Percentiles rank a stretch among this genome's conserved stretches.
Evolutionary conservation across 1,140 invertebrate species (phyloP).

Genomic region (Ostrea denselamellosa): DNA sequence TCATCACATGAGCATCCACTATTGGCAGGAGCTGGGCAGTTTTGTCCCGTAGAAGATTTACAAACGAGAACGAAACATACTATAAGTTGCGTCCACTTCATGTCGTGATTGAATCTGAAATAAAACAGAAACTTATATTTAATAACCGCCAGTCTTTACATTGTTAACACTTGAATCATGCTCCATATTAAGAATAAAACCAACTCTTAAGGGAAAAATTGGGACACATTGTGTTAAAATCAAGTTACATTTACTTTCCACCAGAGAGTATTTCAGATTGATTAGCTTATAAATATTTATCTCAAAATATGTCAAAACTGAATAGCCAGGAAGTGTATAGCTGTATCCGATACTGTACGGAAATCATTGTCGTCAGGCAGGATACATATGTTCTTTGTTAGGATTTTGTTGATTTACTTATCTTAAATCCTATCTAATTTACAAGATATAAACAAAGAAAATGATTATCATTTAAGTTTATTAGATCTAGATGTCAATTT

Average conservation of each 20-base stretch:
- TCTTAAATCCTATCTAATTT: background rate
- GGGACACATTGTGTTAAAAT: background rate
- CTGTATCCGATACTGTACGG: too few species aligned
- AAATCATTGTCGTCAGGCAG: background rate
- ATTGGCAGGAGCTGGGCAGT: slow-evolving; percentile 29
- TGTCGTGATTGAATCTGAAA: background rate
- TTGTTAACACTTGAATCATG: background rate
- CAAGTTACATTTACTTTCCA: too few species aligned
- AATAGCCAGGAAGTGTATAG: background rate
- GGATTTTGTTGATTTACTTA: background rate
- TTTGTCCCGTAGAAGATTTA: background rate
- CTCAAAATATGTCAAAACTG: background rate
- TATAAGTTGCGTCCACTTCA: background rate
- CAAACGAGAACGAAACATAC: background rate
- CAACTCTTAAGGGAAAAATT: background rate
- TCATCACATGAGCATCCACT: slow-evolving; percentile 49
- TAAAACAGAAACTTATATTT: background rate
- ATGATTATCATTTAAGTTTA: background rate
- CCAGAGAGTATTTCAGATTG: background rate
- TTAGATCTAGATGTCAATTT: background rate
- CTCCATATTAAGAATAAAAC: slow-evolving; percentile 4
- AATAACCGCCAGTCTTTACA: background rate
- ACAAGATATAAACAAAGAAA: background rate
- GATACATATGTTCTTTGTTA: background rate
- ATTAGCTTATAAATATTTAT: background rate